Evolutionary conservation across 2,797 vertebrate species (phyloP), one percentile per base, ranked within the genome.

Genomic region (Megalops cyprinoides): DNA sequence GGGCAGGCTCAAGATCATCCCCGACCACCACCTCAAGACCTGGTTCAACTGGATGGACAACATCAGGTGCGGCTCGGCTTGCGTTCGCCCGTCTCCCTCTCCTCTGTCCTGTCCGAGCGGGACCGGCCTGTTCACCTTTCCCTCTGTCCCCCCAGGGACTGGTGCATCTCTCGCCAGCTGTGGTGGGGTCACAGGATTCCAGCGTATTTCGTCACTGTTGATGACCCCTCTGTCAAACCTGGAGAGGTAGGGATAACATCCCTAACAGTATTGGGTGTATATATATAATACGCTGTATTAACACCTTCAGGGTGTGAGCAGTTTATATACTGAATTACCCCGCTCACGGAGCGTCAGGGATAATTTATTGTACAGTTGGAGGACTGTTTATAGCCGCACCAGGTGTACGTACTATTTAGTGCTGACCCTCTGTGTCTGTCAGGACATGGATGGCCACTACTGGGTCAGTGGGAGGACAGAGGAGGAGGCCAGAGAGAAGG

Each of bases 171-270:
- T 31, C 95, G 97, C 39, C 97, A 98, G 92, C 93, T 98, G 82
- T 98, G 97, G 97, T 98, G 97, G 97, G 97, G 97, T 85, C 97
- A 98, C 78, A 94, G 96, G 49, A 97, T 98, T 86, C 97, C 97
- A 0, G 96, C 96, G 1, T 98, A 97, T 88, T 97, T 97, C 31
- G 67, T 98, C 89, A 95, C 94, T 0, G 88, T 97, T 60, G 80
- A 53, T 0, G 95, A 97, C 82, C 90, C 94, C 0, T 91, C 93
- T 0, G 91, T 95, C 44, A 93, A 94, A 79, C 88, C 91, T 6
- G 96, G 96, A 84, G 94, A 96, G 95, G 96, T 96, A 84, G 91
- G 89, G 15, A 31, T 12, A 5, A 28, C 18, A 9, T 15, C n/a
- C n/a, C n/a, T n/a, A n/a, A n/a, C n/a, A n/a, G n/a, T n/a, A n/a